Evolutionary conservation across 2,797 vertebrate genomes (phyloP).

Genomic region (Acestrorhynchus altus): DNA sequence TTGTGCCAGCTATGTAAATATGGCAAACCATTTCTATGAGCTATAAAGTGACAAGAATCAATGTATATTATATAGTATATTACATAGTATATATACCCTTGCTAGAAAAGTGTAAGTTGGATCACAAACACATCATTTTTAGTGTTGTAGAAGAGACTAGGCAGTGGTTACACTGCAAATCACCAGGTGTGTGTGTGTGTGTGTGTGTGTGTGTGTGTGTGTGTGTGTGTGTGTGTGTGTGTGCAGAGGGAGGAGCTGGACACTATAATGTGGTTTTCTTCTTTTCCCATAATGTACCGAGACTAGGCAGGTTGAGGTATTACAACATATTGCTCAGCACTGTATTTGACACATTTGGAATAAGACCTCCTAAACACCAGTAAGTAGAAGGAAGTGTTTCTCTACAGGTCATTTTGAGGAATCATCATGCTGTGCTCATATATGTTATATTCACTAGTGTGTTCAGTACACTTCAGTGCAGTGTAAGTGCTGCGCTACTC

Average conservation of each 20-base stretch:
- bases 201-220: too few species aligned
- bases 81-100: not conserved
- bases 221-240: conserved; percentile 49
- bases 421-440: too few species aligned
- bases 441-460: too few species aligned
- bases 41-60: not conserved
- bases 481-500: too few species aligned
- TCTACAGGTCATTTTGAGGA: too few species aligned
- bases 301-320: not conserved
- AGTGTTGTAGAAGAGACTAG: conserved; percentile 9
- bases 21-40: not conserved
- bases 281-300: conserved; percentile 15
- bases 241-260: conserved; percentile 66
- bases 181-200: conserved; percentile 51
- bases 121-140: not conserved
- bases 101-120: not conserved
- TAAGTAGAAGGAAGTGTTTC: too few species aligned
- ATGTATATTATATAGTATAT: not conserved
- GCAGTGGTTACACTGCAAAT: conserved; percentile 48
- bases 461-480: too few species aligned
- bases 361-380: not conserved
- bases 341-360: not conserved
- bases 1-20: conserved; percentile 57
- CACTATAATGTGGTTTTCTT: conserved; percentile 57
- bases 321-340: not conserved